phyloP scores from a whole-genome alignment of 2,888 invertebrate genomes.

The Lepetodrilus schrolli region DNA sequence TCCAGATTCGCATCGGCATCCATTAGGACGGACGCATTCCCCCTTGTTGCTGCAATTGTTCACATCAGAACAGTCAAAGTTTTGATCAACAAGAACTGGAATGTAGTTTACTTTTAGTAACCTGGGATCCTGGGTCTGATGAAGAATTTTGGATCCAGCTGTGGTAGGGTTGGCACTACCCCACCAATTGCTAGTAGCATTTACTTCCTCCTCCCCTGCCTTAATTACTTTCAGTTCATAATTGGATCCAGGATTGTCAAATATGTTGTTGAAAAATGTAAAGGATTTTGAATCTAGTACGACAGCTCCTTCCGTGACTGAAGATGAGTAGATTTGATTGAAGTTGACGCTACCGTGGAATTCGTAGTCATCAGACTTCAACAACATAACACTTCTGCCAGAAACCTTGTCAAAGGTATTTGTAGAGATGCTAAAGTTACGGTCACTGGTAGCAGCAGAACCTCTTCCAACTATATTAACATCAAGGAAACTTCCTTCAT shows the following conservation, averaged over 20 bases:
- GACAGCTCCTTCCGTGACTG: conserved; percentile 17
- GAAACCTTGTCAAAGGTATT: conserved; percentile 36
- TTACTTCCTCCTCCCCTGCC: conserved; percentile 30
- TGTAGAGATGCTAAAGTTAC: conserved; percentile 33
- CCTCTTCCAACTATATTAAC: background rate
- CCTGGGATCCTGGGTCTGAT: conserved; percentile 28
- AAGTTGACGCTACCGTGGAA: conserved; percentile 35
- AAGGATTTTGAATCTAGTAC: conserved; percentile 22
- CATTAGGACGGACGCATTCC: conserved; percentile 42
- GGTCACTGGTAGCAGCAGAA: background rate
- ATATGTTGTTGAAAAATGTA: conserved; percentile 41
- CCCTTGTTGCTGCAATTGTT: conserved; percentile 42
- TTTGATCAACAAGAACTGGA: conserved; percentile 36
- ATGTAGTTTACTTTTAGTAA: conserved; percentile 33
- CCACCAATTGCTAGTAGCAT: conserved; percentile 45
- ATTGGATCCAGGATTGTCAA: conserved; percentile 40
- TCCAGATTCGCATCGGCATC: conserved; percentile 42
- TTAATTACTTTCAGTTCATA: conserved; percentile 37
- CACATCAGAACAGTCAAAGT: conserved; percentile 40
- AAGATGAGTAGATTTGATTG: conserved; percentile 35
- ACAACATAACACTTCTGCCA: conserved; percentile 30
- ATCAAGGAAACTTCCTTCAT: conserved; percentile 30
- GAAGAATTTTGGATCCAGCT: conserved; percentile 35
- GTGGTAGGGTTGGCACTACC: conserved; percentile 31
- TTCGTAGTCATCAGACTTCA: conserved; percentile 10